phyloP scores from a whole-genome alignment of 2,888 invertebrate species.

The Melolontha melolontha region DNA sequence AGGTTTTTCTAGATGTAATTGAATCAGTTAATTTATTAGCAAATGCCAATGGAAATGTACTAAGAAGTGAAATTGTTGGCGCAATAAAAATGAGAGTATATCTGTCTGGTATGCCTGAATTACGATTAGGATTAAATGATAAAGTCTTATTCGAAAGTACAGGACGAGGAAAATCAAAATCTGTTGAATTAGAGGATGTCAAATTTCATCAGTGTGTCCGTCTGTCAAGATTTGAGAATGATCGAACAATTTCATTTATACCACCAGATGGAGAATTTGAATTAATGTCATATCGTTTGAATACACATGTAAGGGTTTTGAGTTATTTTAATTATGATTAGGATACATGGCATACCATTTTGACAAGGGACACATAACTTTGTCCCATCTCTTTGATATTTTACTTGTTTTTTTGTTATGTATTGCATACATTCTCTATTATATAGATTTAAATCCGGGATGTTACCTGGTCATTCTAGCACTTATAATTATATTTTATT shows the following conservation, averaged over 20 bases:
- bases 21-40: slow-evolving; percentile 97
- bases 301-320: slow-evolving; percentile 80
- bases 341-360: too few species aligned
- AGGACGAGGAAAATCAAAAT: slow-evolving; percentile 96
- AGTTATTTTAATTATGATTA: neutral
- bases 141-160: slow-evolving; percentile 98
- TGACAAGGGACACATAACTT: too few species aligned
- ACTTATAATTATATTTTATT: too few species aligned
- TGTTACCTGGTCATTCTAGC: too few species aligned
- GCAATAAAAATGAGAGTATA: slow-evolving; percentile 99
- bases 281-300: slow-evolving; percentile 96
- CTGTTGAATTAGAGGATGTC: slow-evolving; percentile 97
- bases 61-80: slow-evolving; percentile 97
- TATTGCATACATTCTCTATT: too few species aligned
- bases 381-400: too few species aligned
- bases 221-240: slow-evolving; percentile 96
- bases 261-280: slow-evolving; percentile 99
- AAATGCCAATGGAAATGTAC: slow-evolving; percentile 95
- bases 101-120: slow-evolving; percentile 97
- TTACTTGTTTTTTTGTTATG: too few species aligned
- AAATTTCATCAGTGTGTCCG: slow-evolving; percentile 99
- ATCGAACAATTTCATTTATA: slow-evolving; percentile 97
- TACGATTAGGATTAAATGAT: slow-evolving; percentile 95
- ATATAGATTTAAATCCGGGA: too few species aligned
- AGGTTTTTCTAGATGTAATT: slow-evolving; percentile 98